Evolutionary conservation across 2,888 invertebrate genomes (phyloP).

Genomic region (Flexamia atlantica): DNA sequence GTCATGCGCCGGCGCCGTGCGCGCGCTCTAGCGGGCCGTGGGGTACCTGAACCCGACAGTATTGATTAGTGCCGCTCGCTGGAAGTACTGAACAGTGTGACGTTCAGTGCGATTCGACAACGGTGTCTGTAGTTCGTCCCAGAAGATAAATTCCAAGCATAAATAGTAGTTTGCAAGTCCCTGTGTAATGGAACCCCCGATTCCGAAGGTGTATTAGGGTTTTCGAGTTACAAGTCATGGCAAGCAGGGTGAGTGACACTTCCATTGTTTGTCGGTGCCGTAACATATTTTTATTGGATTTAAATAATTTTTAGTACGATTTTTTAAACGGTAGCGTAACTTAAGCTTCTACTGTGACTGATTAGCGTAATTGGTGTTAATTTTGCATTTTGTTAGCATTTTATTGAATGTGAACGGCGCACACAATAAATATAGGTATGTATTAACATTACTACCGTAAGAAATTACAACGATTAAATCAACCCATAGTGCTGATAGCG

Average conservation of each 20-base stretch:
- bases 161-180: background rate
- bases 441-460: no score
- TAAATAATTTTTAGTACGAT: no score
- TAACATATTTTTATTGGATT: no score
- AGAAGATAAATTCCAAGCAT: background rate
- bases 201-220: background rate
- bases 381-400: no score
- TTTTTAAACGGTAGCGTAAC: no score
- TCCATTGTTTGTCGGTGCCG: background rate
- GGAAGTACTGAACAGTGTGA: background rate
- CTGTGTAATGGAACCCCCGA: conserved; percentile 1
- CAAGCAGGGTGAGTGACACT: conserved; percentile 1
- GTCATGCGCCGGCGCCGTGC: background rate
- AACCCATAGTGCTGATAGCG: background rate
- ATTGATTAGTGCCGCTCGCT: conserved; percentile 24
- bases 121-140: background rate
- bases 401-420: no score
- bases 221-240: background rate
- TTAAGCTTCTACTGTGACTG: no score
- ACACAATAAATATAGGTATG: no score
- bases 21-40: background rate
- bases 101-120: background rate
- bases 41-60: background rate
- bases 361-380: no score
- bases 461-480: background rate